A percentile compares a stretch with the other conserved stretches of the same genome.
phyloP scores from a whole-genome alignment of 2,113 vertebrate genomes.

The Ophthalmolycus amberensis region DNA sequence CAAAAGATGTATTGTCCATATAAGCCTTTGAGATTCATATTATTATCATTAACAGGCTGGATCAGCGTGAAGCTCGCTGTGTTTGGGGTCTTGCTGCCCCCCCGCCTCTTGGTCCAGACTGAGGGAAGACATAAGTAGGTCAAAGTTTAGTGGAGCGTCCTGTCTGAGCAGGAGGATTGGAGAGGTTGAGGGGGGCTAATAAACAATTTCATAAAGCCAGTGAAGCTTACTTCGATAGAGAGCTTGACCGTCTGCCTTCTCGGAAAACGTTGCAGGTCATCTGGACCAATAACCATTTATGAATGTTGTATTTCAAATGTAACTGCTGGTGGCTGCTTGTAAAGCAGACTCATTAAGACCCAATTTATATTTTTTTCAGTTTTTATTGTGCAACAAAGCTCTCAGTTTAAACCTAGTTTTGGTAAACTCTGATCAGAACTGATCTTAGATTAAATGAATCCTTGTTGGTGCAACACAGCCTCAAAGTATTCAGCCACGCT shows the following conservation, averaged over 20 bases:
- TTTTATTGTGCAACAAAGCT: background rate
- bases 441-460: background rate
- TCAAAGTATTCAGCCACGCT: background rate
- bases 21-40: constrained; percentile 66
- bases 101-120: constrained; percentile 32
- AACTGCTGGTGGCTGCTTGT: background rate
- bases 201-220: constrained; percentile 6
- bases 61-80: constrained; percentile 41
- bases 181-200: constrained; percentile 11
- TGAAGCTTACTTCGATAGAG: background rate
- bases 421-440: background rate
- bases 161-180: constrained; percentile 70
- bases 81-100: constrained; percentile 45
- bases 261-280: background rate
- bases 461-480: background rate
- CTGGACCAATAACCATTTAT: background rate
- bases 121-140: constrained; percentile 72
- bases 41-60: constrained; percentile 52
- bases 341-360: background rate
- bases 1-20: constrained; percentile 68
- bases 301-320: background rate
- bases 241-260: background rate
- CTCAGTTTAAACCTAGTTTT: background rate
- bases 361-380: no score
- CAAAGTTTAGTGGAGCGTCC: constrained; percentile 80